A percentile compares a stretch with the other conserved stretches of the same genome.
These are phyloP conservation scores for Sebastes reedi DNA, from an alignment of 2,797 vertebrate species.

Conservation along the genomic window DNA sequence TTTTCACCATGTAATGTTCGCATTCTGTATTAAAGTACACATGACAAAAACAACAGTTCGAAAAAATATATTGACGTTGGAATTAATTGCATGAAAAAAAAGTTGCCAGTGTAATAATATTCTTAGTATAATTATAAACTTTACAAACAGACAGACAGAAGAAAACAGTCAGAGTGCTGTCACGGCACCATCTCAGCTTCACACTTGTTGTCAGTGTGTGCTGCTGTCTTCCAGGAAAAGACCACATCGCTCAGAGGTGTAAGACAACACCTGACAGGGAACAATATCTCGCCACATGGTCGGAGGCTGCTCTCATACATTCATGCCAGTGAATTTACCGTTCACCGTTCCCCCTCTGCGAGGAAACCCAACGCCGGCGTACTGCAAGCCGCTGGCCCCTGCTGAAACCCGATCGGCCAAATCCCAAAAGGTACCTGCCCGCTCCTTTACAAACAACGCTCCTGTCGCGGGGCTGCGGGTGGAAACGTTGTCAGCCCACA, in stretches of 20 bases:
- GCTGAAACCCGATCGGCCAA: constrained; percentile 72
- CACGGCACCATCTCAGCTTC: constrained; percentile 1
- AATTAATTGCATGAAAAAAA: not conserved
- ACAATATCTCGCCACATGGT: constrained; percentile 78
- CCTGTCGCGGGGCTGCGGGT: constrained; percentile 17
- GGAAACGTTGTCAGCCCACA: constrained; percentile 58
- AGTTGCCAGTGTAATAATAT: not conserved
- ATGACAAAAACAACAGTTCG: not conserved
- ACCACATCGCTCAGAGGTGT: constrained; percentile 73
- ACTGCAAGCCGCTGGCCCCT: constrained; percentile 37
- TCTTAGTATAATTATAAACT: not conserved
- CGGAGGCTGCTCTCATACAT: constrained; percentile 49
- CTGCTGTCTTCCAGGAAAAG: constrained; percentile 72
- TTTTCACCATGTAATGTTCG: not conserved
- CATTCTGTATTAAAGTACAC: not conserved
- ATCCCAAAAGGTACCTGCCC: constrained; percentile 51
- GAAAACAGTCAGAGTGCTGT: not conserved
- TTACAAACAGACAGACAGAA: constrained; percentile 10
- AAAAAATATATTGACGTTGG: not conserved
- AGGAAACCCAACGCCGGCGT: constrained; percentile 76
- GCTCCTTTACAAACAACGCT: constrained; percentile 39
- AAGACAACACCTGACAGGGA: constrained; percentile 81
- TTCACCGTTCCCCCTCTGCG: constrained; percentile 51
- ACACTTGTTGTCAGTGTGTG: constrained; percentile 33
- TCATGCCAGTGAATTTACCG: constrained; percentile 62